Conservation (phyloP, 2,797 vertebrate species). For the Tragelaphus eurycerus region DNA sequence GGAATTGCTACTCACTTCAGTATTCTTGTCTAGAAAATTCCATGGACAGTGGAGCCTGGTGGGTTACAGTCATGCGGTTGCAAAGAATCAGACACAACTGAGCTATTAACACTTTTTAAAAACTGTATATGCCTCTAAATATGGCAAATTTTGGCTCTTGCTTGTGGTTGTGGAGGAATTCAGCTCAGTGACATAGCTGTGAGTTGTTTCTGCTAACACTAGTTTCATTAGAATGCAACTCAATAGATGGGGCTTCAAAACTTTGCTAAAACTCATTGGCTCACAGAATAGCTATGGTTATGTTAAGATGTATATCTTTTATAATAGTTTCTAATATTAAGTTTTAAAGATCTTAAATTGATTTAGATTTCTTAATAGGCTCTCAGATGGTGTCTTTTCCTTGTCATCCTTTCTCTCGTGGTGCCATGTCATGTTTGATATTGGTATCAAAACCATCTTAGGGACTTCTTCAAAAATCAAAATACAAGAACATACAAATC, state of each 20-base stretch:
- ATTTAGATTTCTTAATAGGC: background rate
- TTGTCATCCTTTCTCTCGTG: background rate
- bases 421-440: background rate
- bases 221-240: background rate
- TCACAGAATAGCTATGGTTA: background rate
- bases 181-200: background rate
- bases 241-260: background rate
- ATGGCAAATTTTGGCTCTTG: background rate
- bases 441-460: constrained; percentile 3
- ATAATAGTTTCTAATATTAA: constrained; percentile 23
- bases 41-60: background rate
- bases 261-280: background rate
- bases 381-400: background rate
- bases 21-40: background rate
- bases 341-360: constrained; percentile 40
- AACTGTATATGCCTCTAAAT: background rate
- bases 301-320: background rate
- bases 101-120: background rate
- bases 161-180: background rate
- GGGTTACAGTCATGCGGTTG: background rate
- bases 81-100: background rate
- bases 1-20: background rate
- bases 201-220: background rate
- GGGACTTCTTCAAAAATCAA: constrained; percentile 15
- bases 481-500: background rate